Evolutionary conservation across 2,113 vertebrate species (phyloP).

Genomic region (Elanoides forficatus): DNA sequence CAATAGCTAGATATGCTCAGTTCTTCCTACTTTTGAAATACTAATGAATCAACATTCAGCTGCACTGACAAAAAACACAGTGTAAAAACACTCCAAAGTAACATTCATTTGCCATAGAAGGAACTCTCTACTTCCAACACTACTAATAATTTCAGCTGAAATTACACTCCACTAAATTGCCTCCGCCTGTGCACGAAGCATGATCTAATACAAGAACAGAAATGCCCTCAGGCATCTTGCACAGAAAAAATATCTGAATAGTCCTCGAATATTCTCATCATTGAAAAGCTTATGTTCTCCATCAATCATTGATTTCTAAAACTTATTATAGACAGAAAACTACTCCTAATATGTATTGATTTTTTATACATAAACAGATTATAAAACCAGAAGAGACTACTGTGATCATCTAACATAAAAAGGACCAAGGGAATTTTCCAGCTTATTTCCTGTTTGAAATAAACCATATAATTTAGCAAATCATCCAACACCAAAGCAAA

Average conservation of each 20-base stretch:
- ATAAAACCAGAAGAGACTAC: background rate
- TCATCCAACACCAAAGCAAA: background rate
- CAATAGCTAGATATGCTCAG: background rate
- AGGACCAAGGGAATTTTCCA: background rate
- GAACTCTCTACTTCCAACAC: background rate
- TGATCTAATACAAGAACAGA: background rate
- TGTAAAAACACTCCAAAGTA: background rate
- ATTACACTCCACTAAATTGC: background rate
- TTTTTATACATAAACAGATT: background rate
- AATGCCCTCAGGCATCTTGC: background rate
- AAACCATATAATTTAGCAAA: background rate
- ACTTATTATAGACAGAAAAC: background rate
- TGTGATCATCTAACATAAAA: background rate
- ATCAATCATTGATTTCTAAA: background rate
- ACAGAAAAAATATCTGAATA: background rate
- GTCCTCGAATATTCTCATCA: background rate
- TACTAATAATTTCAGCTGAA: background rate
- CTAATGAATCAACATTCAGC: background rate
- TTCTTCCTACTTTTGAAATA: background rate
- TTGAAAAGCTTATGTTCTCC: background rate
- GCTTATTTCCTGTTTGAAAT: background rate
- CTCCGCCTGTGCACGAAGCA: background rate
- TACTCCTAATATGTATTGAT: background rate
- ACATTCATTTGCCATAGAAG: background rate
- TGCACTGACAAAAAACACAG: background rate